phyloP scores from a whole-genome alignment of 2,113 vertebrate species.

The Edolisoma coerulescens region DNA sequence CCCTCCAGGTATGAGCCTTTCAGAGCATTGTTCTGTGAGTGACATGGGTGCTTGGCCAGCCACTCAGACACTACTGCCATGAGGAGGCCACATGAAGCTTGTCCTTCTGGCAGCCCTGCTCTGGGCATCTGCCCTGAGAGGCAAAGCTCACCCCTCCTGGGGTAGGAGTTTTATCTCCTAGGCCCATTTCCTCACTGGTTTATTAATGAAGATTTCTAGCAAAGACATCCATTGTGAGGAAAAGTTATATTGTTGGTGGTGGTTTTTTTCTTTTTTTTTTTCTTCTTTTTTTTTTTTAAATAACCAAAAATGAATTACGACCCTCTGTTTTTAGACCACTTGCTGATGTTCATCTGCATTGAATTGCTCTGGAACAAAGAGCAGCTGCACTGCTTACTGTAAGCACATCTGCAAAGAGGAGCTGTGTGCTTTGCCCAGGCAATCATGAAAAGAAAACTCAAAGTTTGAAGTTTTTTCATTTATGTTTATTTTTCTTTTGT shows the following conservation, averaged over 20 bases:
- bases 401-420: background rate
- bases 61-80: background rate
- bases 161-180: background rate
- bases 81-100: background rate
- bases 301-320: background rate
- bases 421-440: background rate
- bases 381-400: background rate
- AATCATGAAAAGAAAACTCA: background rate
- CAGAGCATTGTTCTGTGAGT: background rate
- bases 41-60: background rate
- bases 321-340: background rate
- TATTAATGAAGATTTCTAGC: background rate
- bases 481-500: background rate
- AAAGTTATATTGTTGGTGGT: background rate
- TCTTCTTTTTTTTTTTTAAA: background rate
- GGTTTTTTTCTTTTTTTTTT: background rate
- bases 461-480: background rate
- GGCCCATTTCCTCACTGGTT: background rate
- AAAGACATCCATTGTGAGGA: background rate
- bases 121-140: background rate
- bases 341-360: background rate
- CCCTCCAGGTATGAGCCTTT: background rate
- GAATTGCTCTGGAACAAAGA: background rate
- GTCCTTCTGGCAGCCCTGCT: background rate
- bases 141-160: background rate